Evolutionary conservation across 2,797 vertebrate genomes (phyloP).

Genomic region (Amazona ochrocephala): DNA sequence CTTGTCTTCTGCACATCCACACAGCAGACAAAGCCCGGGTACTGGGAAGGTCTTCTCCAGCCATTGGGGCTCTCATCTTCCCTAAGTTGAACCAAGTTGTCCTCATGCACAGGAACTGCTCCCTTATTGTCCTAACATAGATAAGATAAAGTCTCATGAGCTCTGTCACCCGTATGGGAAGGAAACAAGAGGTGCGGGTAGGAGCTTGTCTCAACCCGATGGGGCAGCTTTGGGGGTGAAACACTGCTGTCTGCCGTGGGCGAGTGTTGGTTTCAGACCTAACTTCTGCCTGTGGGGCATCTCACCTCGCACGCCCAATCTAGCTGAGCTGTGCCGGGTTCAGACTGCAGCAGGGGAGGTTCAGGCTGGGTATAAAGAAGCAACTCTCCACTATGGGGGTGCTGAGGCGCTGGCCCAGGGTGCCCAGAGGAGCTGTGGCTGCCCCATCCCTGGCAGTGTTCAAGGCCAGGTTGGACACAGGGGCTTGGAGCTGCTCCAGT

Average conservation of each 20-base stretch:
- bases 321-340: neutral
- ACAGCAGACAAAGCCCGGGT: neutral
- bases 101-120: neutral
- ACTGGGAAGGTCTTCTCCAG: neutral
- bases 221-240: neutral
- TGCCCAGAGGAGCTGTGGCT: no score
- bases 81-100: rapidly evolving
- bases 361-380: neutral
- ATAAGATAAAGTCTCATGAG: neutral
- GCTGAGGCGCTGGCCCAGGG: neutral
- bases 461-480: no score
- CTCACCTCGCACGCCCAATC: neutral
- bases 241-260: neutral
- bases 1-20: neutral
- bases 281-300: neutral
- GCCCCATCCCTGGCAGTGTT: no score
- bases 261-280: neutral
- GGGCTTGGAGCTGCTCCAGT: no score
- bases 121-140: neutral
- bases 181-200: rapidly evolving
- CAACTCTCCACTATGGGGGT: neutral
- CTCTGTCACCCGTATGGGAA: neutral
- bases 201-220: neutral
- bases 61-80: neutral
- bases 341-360: neutral